These are phyloP conservation scores for Pagetopsis macropterus DNA, from an alignment of 2,797 vertebrate genomes.

Conservation along the genomic window DNA sequence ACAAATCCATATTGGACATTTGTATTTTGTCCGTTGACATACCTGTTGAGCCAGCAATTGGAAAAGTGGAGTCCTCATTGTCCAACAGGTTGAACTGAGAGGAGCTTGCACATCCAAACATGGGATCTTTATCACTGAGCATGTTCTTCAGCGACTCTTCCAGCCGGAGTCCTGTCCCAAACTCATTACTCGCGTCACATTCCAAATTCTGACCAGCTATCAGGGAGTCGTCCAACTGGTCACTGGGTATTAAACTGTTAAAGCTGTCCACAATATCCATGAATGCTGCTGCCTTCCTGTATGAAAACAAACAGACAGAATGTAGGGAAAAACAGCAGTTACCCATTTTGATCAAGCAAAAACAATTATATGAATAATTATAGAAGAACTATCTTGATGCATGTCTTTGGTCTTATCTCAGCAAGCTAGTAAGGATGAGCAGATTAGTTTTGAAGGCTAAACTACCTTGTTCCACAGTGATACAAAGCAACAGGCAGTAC, in stretches of 20 bases:
- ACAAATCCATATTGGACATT: conserved; percentile 3
- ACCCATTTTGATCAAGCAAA: background rate
- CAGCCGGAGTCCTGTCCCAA: conserved; percentile 89
- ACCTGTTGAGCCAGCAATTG: conserved; percentile 92
- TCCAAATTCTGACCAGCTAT: conserved; percentile 95
- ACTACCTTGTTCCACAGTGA: background rate
- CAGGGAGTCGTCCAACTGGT: conserved; percentile 98
- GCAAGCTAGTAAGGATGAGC: background rate
- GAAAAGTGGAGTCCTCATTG: conserved; percentile 92
- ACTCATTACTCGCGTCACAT: conserved; percentile 98
- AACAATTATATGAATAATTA: background rate
- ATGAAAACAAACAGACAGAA: conserved; percentile 45
- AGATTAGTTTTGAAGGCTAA: background rate
- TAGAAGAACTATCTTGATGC: background rate
- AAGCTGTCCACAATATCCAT: conserved; percentile 99
- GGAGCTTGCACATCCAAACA: conserved; percentile 98
- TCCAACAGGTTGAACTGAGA: conserved; percentile 97
- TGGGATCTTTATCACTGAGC: conserved; percentile 99
- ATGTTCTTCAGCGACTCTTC: conserved; percentile 99
- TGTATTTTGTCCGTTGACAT: conserved; percentile 50
- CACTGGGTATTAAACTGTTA: conserved; percentile 99
- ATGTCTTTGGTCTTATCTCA: background rate
- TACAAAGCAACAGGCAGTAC: background rate
- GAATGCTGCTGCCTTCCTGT: conserved; percentile 94
- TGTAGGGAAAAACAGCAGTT: background rate